phyloP scores from a whole-genome alignment of 2,797 vertebrate genomes.

The Spinus olivaceus region DNA sequence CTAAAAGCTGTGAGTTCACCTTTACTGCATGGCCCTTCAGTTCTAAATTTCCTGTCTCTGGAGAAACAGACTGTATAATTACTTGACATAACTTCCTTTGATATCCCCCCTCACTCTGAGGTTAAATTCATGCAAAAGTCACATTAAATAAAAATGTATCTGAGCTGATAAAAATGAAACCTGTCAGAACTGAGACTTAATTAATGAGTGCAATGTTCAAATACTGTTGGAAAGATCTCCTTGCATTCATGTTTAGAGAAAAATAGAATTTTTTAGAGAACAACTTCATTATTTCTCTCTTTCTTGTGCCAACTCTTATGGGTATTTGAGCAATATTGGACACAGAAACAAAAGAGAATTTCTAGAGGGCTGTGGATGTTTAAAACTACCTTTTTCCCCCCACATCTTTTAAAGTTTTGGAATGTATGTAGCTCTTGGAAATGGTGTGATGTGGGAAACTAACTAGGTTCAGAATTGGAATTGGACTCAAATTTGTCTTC shows the following conservation, averaged over 20 bases:
- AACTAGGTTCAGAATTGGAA: accelerated
- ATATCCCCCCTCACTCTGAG: background rate
- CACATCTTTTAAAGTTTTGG: background rate
- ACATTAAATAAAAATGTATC: slow-evolving; percentile 6
- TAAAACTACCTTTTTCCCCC: background rate
- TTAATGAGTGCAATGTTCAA: background rate
- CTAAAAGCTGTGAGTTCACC: background rate
- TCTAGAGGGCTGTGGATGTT: background rate
- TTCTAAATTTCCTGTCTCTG: slow-evolving; percentile 15
- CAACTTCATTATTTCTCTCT: background rate
- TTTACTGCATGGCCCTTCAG: background rate
- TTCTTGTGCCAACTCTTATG: background rate
- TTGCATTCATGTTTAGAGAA: background rate
- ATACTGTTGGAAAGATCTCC: background rate
- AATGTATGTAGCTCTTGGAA: background rate
- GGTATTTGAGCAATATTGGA: background rate
- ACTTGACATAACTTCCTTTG: background rate
- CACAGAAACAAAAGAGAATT: background rate
- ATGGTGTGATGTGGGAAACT: background rate
- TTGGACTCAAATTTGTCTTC: background rate
- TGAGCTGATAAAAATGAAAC: background rate
- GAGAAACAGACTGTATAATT: slow-evolving; percentile 40
- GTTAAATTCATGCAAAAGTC: background rate
- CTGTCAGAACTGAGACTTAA: background rate
- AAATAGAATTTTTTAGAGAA: background rate